Evolutionary conservation across 1,140 invertebrate species (phyloP).

Genomic region (Lepidurus apus): DNA sequence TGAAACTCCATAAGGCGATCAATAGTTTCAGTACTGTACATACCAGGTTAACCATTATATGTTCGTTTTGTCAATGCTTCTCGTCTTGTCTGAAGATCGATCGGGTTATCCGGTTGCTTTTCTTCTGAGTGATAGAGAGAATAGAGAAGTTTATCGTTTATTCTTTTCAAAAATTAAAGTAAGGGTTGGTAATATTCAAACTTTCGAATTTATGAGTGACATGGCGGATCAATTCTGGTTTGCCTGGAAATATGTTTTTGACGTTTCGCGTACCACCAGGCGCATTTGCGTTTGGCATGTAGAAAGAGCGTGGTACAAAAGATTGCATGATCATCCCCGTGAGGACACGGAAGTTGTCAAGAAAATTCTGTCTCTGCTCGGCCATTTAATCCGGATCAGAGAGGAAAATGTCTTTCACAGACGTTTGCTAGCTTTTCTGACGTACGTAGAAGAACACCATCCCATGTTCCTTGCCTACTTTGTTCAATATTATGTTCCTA

Average conservation of each 20-base stretch:
- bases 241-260: background rate
- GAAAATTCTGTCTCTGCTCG: background rate
- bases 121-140: constrained; percentile 16
- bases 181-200: background rate
- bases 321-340: background rate
- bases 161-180: background rate
- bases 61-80: background rate
- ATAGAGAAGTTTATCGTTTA: background rate
- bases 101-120: constrained; percentile 19
- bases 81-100: background rate
- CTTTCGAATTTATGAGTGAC: constrained; percentile 13
- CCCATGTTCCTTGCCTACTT: background rate
- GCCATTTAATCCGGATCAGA: background rate
- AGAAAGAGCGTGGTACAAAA: constrained; percentile 24
- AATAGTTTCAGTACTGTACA: too few species aligned
- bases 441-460: background rate
- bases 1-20: too few species aligned
- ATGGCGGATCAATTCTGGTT: constrained; percentile 28
- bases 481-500: background rate
- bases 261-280: background rate
- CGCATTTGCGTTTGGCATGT: constrained; percentile 24
- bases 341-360: background rate
- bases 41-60: background rate
- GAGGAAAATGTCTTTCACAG: background rate
- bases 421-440: background rate